Base-by-base conservation (phyloP, 1,140 invertebrate genomes). In the Aphis craccivora region DNA sequence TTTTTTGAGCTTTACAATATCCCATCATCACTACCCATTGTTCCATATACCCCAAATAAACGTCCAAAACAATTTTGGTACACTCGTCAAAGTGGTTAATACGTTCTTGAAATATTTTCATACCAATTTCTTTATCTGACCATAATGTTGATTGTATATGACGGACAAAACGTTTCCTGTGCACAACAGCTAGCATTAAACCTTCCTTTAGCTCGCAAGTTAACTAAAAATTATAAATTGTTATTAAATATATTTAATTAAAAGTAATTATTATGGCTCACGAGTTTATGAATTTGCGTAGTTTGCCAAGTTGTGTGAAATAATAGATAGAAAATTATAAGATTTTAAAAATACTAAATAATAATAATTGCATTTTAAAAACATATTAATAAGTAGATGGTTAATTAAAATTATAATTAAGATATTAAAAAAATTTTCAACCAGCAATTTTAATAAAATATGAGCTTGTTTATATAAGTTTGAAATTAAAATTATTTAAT, bases 161-260 rank as follows among this genome's bases (percentile, higher is more conserved):
- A 22, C 91, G 91, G 37, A 93, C 91, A 93, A 93, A 93, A n/a
- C 91, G 91, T 93, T 23, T 93, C 30, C 98, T 96, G 95, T 98
- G 97, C 37, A 97, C 96, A 45, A 97, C 97, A 23, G 97, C 97
- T 90, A 98, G 97, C 94, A 96, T 97, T 76, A 99, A 95, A 20
- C 97, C 98, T 95, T 98, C 98, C 94, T 98, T 97, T 94, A 98
- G 96, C 95, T 99, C 98, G 94, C 97, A 96, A 95, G 98, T 98
- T 84, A 99, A 95, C 96, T 98, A 96, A 87, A 95, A 67, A 67
- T 37, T 40, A 23, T 30, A 67, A 67, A 43, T 43, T 30, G 43
- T 43, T 67, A 6, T 55, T 22, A 91, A 43, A 92, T 76, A 90
- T 43, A 93, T 86, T 40, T 60, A 51, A 45, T 51, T 92, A 81